phyloP scores from a whole-genome alignment of 1,140 invertebrate genomes.

The Bombus impatiens region DNA sequence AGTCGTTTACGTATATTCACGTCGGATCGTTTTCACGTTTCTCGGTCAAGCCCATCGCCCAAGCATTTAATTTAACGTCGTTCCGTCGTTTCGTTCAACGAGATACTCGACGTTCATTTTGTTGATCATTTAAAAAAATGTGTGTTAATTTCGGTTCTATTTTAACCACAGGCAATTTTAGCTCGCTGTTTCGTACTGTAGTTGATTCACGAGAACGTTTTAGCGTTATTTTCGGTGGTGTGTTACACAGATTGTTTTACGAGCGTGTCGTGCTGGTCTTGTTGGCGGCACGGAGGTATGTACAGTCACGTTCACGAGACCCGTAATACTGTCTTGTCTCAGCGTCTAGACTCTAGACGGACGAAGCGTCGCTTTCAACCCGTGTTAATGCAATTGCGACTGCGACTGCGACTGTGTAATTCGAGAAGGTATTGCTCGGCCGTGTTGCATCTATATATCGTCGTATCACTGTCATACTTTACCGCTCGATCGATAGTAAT shows the following conservation, averaged over 20 bases:
- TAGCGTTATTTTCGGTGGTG: background rate
- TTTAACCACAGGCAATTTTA: background rate
- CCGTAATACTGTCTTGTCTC: conserved; percentile 56
- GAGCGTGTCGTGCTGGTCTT: background rate
- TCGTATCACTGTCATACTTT: conserved; percentile 30
- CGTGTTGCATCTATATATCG: conserved; percentile 37
- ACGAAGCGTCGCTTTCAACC: conserved; percentile 63
- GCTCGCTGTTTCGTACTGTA: background rate
- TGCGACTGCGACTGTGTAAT: conserved; percentile 75
- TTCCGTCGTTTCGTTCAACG: background rate
- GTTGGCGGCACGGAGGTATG: background rate
- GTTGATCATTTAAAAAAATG: no score
- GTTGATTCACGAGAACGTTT: background rate
- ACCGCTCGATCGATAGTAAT: conserved; percentile 42
- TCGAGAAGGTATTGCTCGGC: conserved; percentile 69
- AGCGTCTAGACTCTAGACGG: conserved; percentile 55
- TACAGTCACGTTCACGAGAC: conserved; percentile 52
- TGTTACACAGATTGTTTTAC: background rate
- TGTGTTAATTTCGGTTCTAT: background rate
- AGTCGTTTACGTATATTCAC: conserved; percentile 5
- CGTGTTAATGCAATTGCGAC: conserved; percentile 74
- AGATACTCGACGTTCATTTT: no score
- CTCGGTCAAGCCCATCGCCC: no score
- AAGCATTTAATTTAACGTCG: background rate
- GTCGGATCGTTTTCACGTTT: background rate